Evolutionary conservation across 2,113 vertebrate genomes (phyloP).

Genomic region (Chitala chitala): DNA sequence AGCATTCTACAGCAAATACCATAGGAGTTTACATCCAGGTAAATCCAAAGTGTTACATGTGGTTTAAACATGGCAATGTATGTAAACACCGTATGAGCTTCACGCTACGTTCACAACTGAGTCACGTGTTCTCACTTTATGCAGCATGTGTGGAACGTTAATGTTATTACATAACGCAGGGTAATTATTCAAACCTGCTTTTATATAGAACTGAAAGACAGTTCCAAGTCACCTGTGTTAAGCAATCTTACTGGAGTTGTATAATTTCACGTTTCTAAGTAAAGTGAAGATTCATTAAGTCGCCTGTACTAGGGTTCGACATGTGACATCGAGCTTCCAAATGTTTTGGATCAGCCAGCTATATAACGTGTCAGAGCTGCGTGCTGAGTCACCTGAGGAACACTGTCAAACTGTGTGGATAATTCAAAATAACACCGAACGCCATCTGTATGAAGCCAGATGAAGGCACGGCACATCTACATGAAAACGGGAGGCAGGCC

Average conservation of each 20-base stretch:
- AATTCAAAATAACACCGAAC: slow-evolving; percentile 35
- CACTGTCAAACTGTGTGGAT: slow-evolving; percentile 27
- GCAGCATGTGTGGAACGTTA: no score
- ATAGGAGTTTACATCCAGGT: neutral
- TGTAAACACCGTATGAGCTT: no score
- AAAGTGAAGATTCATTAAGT: neutral
- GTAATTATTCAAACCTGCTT: neutral
- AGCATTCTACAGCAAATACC: neutral
- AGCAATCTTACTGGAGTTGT: no score
- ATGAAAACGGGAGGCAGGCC: slow-evolving; percentile 33
- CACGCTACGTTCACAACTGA: neutral
- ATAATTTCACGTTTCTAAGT: slow-evolving; percentile 32
- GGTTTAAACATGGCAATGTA: no score
- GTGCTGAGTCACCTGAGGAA: slow-evolving; percentile 24
- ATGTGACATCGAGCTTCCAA: slow-evolving; percentile 39
- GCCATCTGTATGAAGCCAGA: slow-evolving; percentile 42
- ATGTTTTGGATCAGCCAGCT: slow-evolving; percentile 37
- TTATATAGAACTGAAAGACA: neutral
- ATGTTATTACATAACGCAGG: no score
- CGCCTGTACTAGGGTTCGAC: neutral
- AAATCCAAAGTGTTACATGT: no score
- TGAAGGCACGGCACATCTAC: slow-evolving; percentile 26
- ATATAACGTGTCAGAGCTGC: slow-evolving; percentile 34
- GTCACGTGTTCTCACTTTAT: neutral
- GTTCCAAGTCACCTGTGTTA: no score